Percentiles rank a stretch among this genome's conserved stretches.
Evolutionary conservation across 2,113 vertebrate genomes (phyloP).

Genomic region (Sceloporus tristichus): DNA sequence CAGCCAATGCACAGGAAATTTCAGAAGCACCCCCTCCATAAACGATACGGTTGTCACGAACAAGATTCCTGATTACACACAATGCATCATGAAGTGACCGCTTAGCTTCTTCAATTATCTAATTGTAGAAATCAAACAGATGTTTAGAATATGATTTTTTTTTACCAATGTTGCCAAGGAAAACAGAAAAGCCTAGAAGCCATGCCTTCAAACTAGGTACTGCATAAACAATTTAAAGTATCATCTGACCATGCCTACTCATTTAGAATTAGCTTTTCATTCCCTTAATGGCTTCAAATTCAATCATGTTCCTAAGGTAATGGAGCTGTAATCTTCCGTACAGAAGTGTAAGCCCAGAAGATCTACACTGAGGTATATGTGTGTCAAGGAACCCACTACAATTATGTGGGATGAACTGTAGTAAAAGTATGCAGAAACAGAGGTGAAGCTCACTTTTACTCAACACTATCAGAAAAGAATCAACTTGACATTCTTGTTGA

Average conservation of each 20-base stretch:
- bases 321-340: neutral
- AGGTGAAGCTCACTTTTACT: too few relatives aligned
- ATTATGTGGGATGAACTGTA: too few relatives aligned
- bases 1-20: conserved; percentile 93
- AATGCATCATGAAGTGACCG: conserved; percentile 95
- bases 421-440: too few relatives aligned
- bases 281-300: neutral
- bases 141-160: neutral
- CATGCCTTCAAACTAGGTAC: neutral
- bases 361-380: too few relatives aligned
- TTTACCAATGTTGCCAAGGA: neutral
- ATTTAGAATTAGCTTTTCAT: neutral
- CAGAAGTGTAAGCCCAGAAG: too few relatives aligned
- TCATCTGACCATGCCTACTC: neutral
- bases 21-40: conserved; percentile 96
- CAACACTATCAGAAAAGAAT: neutral
- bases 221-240: neutral
- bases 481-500: neutral
- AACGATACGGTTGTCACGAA: conserved; percentile 93
- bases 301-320: neutral
- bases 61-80: conserved; percentile 96
- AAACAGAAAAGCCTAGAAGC: neutral
- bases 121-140: neutral
- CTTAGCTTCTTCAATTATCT: conserved; percentile 99
- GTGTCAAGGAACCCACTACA: too few relatives aligned